Percentiles rank a stretch among this genome's conserved stretches.
Evolutionary conservation across 2,888 invertebrate genomes (phyloP).

Genomic region (Erebia palarica): DNA sequence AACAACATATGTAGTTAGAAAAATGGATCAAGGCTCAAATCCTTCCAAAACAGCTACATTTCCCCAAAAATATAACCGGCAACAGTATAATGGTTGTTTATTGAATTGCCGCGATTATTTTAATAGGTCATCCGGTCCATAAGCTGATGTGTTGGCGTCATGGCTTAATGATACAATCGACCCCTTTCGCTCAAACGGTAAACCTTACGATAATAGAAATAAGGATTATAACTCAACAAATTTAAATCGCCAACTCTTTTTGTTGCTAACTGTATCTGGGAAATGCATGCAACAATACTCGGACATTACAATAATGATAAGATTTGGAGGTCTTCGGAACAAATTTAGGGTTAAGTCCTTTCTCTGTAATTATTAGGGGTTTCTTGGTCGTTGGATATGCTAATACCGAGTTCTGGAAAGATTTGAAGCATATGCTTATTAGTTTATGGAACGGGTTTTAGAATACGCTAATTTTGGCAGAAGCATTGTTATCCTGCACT

Average conservation of each 20-base stretch:
- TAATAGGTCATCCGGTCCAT: conserved; percentile 62
- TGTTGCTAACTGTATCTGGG: conserved; percentile 24
- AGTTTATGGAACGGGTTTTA: background rate
- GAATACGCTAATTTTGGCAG: too few species aligned
- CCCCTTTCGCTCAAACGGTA: conserved; percentile 24
- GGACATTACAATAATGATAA: conserved; percentile 71
- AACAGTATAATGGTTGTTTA: conserved; percentile 69
- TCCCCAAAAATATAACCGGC: conserved; percentile 52
- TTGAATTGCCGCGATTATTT: conserved; percentile 77
- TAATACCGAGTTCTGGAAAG: conserved; percentile 26
- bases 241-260: background rate
- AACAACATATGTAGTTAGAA: too few species aligned
- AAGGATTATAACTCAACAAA: conserved; percentile 7
- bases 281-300: conserved; percentile 43
- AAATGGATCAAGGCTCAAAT: conserved; percentile 53
- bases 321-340: conserved; percentile 47
- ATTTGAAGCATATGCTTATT: conserved; percentile 8
- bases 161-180: conserved; percentile 32
- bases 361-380: conserved; percentile 24
- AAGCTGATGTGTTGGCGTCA: conserved; percentile 38
- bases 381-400: conserved; percentile 30
- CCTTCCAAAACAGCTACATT: conserved; percentile 33
- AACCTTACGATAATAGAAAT: conserved; percentile 13
- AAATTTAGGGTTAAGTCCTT: conserved; percentile 38
- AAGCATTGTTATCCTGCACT: background rate